Evolutionary conservation across 2,888 invertebrate species (phyloP).

Genomic region (Drosophila quasianomalipes): DNA sequence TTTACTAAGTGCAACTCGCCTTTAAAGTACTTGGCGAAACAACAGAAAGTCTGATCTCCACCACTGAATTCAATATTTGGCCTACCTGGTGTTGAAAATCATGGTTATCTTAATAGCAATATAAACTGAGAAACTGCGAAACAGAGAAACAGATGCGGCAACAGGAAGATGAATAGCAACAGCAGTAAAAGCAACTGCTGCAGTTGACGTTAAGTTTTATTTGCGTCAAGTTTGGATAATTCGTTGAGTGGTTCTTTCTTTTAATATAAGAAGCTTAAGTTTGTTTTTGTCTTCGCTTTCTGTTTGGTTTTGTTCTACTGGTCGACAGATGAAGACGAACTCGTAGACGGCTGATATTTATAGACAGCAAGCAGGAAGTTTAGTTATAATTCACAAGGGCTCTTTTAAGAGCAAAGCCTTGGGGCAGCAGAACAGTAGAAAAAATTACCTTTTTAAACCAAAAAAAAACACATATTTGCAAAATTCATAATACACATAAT

Average conservation of each 20-base stretch:
- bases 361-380: slow-evolving; percentile 4
- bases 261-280: slow-evolving; percentile 69
- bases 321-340: not conserved
- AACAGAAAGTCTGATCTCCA: slow-evolving; percentile 16
- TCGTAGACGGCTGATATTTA: slow-evolving; percentile 18
- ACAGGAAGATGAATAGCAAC: not conserved
- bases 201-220: slow-evolving; percentile 60
- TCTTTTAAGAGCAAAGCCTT: not conserved
- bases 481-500: not conserved
- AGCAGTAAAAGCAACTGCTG: slow-evolving; percentile 19
- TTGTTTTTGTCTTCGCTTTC: slow-evolving; percentile 32
- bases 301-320: slow-evolving; percentile 12
- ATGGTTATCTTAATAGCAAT: slow-evolving; percentile 34
- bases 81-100: slow-evolving; percentile 56
- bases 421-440: not conserved
- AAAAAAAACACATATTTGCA: not conserved
- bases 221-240: slow-evolving; percentile 57
- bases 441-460: not conserved
- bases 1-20: slow-evolving; percentile 33
- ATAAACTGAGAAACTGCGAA: not conserved
- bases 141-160: slow-evolving; percentile 1
- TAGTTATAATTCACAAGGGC: not conserved
- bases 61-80: slow-evolving; percentile 34
- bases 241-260: slow-evolving; percentile 58
- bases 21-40: slow-evolving; percentile 19